phyloP scores from a whole-genome alignment of 2,888 invertebrate species.

The Cephonodes hylas region DNA sequence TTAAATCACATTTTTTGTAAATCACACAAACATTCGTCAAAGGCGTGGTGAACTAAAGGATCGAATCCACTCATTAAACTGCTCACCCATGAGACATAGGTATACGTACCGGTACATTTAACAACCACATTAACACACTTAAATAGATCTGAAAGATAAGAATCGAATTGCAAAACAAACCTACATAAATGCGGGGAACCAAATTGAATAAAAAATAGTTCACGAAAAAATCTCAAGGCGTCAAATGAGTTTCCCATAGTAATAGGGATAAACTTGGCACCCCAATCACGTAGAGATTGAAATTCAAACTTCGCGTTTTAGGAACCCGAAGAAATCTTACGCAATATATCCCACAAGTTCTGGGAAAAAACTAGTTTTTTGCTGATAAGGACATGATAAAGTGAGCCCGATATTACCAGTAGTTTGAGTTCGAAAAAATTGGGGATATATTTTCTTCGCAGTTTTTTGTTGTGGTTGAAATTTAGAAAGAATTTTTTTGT shows the following conservation, averaged over 20 bases:
- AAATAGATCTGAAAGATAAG: no score
- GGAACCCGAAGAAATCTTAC: constrained; percentile 17
- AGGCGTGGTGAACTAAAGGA: no score
- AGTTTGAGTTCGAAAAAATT: neutral
- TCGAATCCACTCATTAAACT: no score
- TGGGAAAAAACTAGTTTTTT: constrained; percentile 11
- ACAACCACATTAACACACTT: no score
- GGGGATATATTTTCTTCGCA: neutral
- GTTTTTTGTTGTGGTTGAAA: neutral
- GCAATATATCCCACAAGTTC: constrained; percentile 16
- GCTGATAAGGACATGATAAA: neutral
- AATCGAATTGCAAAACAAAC: neutral
- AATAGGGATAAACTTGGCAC: constrained; percentile 21
- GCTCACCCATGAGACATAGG: no score
- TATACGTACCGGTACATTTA: no score
- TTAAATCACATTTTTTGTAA: no score
- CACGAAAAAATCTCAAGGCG: neutral
- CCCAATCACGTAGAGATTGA: constrained; percentile 37
- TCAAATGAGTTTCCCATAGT: constrained; percentile 14
- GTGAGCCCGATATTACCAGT: neutral
- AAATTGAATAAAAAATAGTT: neutral
- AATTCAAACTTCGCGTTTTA: constrained; percentile 35
- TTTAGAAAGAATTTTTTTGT: neutral
- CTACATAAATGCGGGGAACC: neutral
- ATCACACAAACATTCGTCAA: no score